Evolutionary conservation across 1,140 invertebrate species (phyloP).

Genomic region (Uloborus diversus): DNA sequence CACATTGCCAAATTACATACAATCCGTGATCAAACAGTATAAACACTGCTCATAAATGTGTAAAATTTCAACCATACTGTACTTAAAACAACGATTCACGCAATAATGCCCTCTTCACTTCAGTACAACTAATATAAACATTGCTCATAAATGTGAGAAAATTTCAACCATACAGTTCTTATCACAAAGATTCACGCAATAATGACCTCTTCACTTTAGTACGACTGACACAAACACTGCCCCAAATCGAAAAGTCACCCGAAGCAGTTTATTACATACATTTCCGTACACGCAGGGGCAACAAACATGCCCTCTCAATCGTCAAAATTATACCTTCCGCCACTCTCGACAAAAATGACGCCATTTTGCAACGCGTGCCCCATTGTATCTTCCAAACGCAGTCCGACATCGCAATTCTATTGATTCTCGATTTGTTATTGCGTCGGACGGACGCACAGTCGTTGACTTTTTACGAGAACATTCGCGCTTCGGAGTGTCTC

Average conservation of each 20-base stretch:
- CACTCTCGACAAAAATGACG: not conserved
- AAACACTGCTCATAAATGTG: too few relatives aligned
- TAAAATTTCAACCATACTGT: too few relatives aligned
- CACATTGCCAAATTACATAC: too few relatives aligned
- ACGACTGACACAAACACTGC: conserved; percentile 3
- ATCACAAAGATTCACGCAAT: not conserved
- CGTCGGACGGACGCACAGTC: not conserved
- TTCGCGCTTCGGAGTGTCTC: not conserved
- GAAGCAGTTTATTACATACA: not conserved
- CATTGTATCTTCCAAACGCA: not conserved
- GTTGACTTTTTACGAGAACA: not conserved
- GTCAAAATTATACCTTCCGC: conserved; percentile 36
- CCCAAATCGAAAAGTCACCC: too few relatives aligned
- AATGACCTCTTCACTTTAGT: not conserved
- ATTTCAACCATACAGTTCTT: too few relatives aligned
- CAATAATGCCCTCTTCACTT: too few relatives aligned
- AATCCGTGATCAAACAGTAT: too few relatives aligned
- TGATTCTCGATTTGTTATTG: conserved; percentile 39
- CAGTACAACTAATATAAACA: too few relatives aligned
- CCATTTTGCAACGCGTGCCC: not conserved
- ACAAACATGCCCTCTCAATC: not conserved
- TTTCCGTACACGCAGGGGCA: not conserved
- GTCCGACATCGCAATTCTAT: not conserved
- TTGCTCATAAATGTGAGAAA: too few relatives aligned
- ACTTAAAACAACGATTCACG: too few relatives aligned